Evolutionary conservation across 1,140 invertebrate genomes (phyloP).

Genomic region (Physella acuta): DNA sequence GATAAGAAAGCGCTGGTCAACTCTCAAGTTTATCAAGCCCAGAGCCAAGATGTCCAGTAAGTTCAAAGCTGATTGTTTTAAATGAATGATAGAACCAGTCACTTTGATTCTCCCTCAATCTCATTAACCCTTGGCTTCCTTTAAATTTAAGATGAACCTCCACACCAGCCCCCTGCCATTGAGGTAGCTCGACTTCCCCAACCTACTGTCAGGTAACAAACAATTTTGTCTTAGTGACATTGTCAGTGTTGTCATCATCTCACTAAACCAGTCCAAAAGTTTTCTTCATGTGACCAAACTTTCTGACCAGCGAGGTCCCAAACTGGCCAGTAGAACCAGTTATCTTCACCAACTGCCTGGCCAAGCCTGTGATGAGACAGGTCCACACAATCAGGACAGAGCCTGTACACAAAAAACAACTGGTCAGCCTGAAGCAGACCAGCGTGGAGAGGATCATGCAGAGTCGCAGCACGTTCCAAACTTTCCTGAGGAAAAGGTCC

Average conservation of each 20-base stretch:
- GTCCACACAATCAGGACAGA: background rate
- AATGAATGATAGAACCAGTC: no score
- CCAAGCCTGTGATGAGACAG: background rate
- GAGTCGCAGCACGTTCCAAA: slow-evolving; percentile 37
- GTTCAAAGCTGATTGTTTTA: no score
- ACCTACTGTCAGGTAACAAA: background rate
- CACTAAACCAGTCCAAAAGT: background rate
- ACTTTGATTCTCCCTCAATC: no score
- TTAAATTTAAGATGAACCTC: background rate
- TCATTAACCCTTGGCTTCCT: no score
- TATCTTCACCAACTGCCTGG: slow-evolving; percentile 10
- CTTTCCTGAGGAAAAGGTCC: slow-evolving; percentile 37
- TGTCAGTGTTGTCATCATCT: background rate
- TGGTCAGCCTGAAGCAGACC: slow-evolving; percentile 19
- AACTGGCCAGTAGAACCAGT: slow-evolving; percentile 5
- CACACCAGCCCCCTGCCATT: background rate
- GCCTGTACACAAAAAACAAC: background rate
- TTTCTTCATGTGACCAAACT: background rate
- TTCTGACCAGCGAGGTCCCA: background rate
- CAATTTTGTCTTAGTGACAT: background rate
- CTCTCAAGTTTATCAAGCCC: slow-evolving; percentile 6
- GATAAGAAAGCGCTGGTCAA: slow-evolving; percentile 20
- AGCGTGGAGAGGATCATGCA: slow-evolving; percentile 31
- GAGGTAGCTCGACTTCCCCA: background rate
- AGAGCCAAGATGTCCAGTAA: background rate